These are phyloP conservation scores for Platycheirus rosarum DNA, from an alignment of 2,888 invertebrate species.

Conservation along the genomic window DNA sequence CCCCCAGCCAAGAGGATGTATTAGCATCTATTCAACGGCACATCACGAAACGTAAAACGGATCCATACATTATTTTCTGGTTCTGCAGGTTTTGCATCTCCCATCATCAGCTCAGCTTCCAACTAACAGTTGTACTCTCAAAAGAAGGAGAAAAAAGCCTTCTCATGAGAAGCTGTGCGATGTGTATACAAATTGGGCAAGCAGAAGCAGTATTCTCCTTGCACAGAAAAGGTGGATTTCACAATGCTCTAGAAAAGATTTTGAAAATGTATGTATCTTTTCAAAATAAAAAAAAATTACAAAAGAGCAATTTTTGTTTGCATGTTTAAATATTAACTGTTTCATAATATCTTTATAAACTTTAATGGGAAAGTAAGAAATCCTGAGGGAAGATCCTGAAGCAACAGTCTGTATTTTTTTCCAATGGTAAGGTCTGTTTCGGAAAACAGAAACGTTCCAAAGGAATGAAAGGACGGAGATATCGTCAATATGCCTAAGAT, in stretches of 20 bases:
- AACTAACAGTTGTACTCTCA: constrained; percentile 1
- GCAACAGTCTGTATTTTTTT: too few relatives aligned
- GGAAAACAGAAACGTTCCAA: too few relatives aligned
- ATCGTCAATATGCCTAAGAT: too few relatives aligned
- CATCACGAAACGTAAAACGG: constrained; percentile 24
- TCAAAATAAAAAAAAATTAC: too few relatives aligned
- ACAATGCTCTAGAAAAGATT: not conserved
- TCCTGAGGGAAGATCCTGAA: too few relatives aligned
- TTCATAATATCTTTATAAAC: too few relatives aligned
- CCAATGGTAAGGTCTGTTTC: too few relatives aligned
- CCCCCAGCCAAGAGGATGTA: not conserved
- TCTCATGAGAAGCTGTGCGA: constrained; percentile 4
- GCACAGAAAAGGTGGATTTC: constrained; percentile 1
- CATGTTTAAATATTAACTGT: too few relatives aligned
- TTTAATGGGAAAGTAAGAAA: too few relatives aligned
- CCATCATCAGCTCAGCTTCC: constrained; percentile 39
- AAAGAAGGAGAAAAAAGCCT: constrained; percentile 55
- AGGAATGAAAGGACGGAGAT: too few relatives aligned
- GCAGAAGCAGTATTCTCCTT: constrained; percentile 2
- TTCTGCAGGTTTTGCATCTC: constrained; percentile 66
- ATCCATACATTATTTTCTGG: constrained; percentile 57
- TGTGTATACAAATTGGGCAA: not conserved
- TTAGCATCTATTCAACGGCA: not conserved
- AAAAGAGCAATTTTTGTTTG: too few relatives aligned
- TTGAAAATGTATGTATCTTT: too few relatives aligned